Evolutionary conservation across 2,888 invertebrate genomes (phyloP).

Genomic region (Hemaris fuciformis): DNA sequence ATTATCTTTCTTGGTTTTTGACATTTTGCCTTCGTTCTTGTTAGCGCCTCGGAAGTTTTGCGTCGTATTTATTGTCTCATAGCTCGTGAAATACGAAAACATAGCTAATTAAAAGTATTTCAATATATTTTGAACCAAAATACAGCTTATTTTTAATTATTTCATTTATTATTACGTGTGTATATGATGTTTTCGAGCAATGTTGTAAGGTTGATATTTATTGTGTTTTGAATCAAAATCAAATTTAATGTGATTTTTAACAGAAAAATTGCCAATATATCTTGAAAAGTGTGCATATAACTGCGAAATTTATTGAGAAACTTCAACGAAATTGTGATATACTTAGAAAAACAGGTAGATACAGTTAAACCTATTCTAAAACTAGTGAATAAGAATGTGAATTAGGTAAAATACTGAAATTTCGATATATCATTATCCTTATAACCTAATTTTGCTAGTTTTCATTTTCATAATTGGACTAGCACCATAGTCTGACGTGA

Average conservation of each 20-base stretch:
- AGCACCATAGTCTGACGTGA: not conserved
- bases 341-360: not conserved
- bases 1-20: slow-evolving; percentile 72
- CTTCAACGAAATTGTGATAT: not conserved
- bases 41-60: slow-evolving; percentile 76
- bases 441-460: not conserved
- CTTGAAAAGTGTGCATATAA: too few relatives aligned
- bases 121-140: slow-evolving; percentile 16
- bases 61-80: slow-evolving; percentile 72
- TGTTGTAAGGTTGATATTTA: slow-evolving; percentile 1
- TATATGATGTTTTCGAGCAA: slow-evolving; percentile 18
- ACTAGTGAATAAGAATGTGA: not conserved
- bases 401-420: not conserved
- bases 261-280: too few relatives aligned
- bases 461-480: not conserved
- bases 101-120: slow-evolving; percentile 18
- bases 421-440: not conserved
- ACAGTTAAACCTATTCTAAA: not conserved
- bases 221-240: not conserved
- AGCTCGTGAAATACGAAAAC: slow-evolving; percentile 31
- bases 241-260: not conserved
- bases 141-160: slow-evolving; percentile 25
- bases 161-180: slow-evolving; percentile 30
- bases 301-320: not conserved
- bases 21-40: slow-evolving; percentile 73